phyloP scores from a whole-genome alignment of 2,113 vertebrate genomes.

The Siniperca chuatsi region DNA sequence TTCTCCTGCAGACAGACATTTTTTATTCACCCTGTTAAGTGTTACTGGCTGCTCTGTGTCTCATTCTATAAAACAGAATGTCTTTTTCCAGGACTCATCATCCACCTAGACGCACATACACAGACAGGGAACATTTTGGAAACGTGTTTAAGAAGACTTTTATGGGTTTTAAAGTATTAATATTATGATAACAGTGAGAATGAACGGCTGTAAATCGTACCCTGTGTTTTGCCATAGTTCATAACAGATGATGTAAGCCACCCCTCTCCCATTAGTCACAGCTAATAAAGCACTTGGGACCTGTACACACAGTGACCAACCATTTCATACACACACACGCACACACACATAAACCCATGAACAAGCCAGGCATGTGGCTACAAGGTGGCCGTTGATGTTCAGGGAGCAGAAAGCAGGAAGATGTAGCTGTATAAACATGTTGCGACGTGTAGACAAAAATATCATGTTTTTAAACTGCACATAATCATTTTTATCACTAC shows the following conservation, averaged over 20 bases:
- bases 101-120: not conserved
- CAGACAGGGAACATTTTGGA: conserved; percentile 19
- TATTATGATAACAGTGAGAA: conserved; percentile 59
- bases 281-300: conserved; percentile 66
- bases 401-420: conserved; percentile 32
- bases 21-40: conserved; percentile 42
- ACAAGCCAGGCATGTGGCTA: conserved; percentile 30
- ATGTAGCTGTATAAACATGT: conserved; percentile 26
- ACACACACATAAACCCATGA: conserved; percentile 30
- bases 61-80: conserved; percentile 41
- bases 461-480: not conserved
- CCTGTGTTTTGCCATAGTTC: conserved; percentile 52
- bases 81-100: conserved; percentile 47
- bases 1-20: conserved; percentile 51
- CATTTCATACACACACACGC: conserved; percentile 25
- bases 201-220: conserved; percentile 46
- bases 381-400: conserved; percentile 43
- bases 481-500: not conserved
- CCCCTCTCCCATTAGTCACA: conserved; percentile 56
- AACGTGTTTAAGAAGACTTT: conserved; percentile 53
- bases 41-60: conserved; percentile 55
- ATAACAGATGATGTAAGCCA: conserved; percentile 69
- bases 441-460: conserved; percentile 26
- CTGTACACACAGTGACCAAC: conserved; percentile 37
- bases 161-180: conserved; percentile 35